Evolutionary conservation across 35 echinoderm and acorn worm genomes (phyloP).

Genomic region (Strongylocentrotus purpuratus): DNA sequence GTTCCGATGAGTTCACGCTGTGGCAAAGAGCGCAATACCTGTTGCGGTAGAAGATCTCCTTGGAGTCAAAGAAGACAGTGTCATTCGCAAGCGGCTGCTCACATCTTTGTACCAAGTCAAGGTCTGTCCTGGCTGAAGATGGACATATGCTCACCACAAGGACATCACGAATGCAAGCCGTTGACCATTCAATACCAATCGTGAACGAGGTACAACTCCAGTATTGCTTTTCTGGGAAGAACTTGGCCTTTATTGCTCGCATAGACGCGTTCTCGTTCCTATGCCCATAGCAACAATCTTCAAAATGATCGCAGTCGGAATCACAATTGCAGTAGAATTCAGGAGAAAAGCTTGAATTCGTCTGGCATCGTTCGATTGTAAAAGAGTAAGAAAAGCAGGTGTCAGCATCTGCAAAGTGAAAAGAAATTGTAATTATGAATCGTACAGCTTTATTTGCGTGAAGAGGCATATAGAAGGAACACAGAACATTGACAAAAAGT

Average conservation of each 20-base stretch:
- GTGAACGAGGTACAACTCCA: neutral
- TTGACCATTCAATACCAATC: neutral
- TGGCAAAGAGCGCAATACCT: too few relatives aligned
- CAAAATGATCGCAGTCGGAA: neutral
- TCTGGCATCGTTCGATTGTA: neutral
- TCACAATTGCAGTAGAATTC: conserved; percentile 12
- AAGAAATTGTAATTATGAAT: too few relatives aligned
- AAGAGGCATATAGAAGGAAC: too few relatives aligned
- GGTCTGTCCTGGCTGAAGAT: neutral
- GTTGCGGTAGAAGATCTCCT: too few relatives aligned
- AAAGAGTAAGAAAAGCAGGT: too few relatives aligned
- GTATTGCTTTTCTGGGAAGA: neutral
- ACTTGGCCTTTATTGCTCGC: neutral
- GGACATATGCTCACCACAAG: neutral
- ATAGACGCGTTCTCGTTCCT: neutral
- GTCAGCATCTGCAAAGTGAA: neutral
- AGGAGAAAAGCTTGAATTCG: neutral
- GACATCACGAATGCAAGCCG: neutral
- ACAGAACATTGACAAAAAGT: too few relatives aligned
- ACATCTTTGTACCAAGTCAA: neutral
- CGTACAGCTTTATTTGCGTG: too few relatives aligned
- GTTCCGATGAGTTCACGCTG: too few relatives aligned
- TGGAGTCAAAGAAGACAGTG: too few relatives aligned
- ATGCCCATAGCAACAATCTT: neutral
- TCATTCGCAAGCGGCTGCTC: too few relatives aligned